Evolutionary conservation across 2,888 invertebrate genomes (phyloP).

Genomic region (Tridacna gigas): DNA sequence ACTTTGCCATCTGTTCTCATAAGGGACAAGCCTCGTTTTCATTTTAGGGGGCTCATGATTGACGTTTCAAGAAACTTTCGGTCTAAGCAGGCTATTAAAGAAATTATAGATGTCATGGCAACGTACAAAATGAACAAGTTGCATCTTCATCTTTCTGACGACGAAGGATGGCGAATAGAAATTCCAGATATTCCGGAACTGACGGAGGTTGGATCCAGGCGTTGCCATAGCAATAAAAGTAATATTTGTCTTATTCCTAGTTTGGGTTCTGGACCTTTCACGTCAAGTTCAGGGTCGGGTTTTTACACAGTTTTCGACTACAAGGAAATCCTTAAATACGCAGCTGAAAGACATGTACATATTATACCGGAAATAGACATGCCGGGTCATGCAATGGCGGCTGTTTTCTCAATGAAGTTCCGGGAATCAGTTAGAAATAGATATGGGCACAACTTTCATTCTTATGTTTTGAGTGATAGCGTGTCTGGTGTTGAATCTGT

Average conservation of each 20-base stretch:
- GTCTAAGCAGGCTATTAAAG: constrained; percentile 68
- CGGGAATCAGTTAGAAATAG: constrained; percentile 15
- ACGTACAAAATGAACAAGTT: constrained; percentile 83
- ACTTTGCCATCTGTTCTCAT: constrained; percentile 39
- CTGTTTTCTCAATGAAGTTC: constrained; percentile 40
- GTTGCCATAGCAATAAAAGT: constrained; percentile 66
- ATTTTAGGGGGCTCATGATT: constrained; percentile 72
- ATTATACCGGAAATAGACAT: constrained; percentile 82
- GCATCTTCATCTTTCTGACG: constrained; percentile 83
- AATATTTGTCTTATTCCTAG: constrained; percentile 69
- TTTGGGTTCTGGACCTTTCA: constrained; percentile 73
- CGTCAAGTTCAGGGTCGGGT: constrained; percentile 66
- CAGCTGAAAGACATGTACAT: constrained; percentile 69
- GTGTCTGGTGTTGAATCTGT: constrained; percentile 39
- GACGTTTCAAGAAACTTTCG: constrained; percentile 80
- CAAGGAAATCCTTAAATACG: constrained; percentile 71
- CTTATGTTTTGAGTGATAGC: constrained; percentile 1
- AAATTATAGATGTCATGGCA: constrained; percentile 80
- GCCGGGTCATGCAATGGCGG: constrained; percentile 75
- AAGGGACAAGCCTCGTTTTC: constrained; percentile 69
- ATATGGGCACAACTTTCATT: neutral
- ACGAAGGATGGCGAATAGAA: constrained; percentile 83
- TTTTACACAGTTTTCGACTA: constrained; percentile 72
- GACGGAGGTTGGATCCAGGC: constrained; percentile 69
- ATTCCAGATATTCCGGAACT: constrained; percentile 81